A percentile compares a stretch with the other conserved stretches of the same genome.
phyloP scores from a whole-genome alignment of 2,888 invertebrate species.

The Poecilobothrus nobilitatus region DNA sequence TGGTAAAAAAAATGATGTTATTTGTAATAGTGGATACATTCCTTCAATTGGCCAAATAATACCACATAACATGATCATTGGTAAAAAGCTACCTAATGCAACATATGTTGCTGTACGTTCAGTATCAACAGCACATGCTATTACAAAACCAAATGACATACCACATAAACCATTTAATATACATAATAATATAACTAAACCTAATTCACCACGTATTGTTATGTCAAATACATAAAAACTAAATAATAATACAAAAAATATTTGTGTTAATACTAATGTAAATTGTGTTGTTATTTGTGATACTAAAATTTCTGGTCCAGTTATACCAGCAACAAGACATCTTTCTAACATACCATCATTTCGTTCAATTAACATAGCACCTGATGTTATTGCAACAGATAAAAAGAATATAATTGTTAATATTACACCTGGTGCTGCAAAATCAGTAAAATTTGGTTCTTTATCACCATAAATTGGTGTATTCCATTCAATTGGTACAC shows the following conservation, averaged over 20 bases:
- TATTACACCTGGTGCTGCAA: slow-evolving; percentile 88
- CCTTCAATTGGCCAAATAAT: slow-evolving; percentile 94
- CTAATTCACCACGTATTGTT: slow-evolving; percentile 65
- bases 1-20: slow-evolving; percentile 67
- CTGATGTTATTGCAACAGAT: slow-evolving; percentile 85
- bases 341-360: slow-evolving; percentile 87
- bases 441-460: slow-evolving; percentile 82
- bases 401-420: slow-evolving; percentile 88
- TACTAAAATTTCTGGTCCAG: slow-evolving; percentile 71
- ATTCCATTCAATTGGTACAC: slow-evolving; percentile 51
- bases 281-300: slow-evolving; percentile 84
- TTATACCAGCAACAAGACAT: slow-evolving; percentile 76
- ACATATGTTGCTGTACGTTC: slow-evolving; percentile 78
- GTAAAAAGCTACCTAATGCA: slow-evolving; percentile 76
- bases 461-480: slow-evolving; percentile 65
- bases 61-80: slow-evolving; percentile 77
- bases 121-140: slow-evolving; percentile 69
- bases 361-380: slow-evolving; percentile 78
- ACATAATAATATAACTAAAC: slow-evolving; percentile 65
- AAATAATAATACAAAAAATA: slow-evolving; percentile 66
- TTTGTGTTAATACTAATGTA: slow-evolving; percentile 76
- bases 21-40: slow-evolving; percentile 68
- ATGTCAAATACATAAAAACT: slow-evolving; percentile 70
- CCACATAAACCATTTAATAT: slow-evolving; percentile 81
- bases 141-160: slow-evolving; percentile 85